Evolutionary conservation across 2,888 invertebrate species (phyloP), one percentile per base, ranked within the genome.

Genomic region (Cosmia trapezina): DNA sequence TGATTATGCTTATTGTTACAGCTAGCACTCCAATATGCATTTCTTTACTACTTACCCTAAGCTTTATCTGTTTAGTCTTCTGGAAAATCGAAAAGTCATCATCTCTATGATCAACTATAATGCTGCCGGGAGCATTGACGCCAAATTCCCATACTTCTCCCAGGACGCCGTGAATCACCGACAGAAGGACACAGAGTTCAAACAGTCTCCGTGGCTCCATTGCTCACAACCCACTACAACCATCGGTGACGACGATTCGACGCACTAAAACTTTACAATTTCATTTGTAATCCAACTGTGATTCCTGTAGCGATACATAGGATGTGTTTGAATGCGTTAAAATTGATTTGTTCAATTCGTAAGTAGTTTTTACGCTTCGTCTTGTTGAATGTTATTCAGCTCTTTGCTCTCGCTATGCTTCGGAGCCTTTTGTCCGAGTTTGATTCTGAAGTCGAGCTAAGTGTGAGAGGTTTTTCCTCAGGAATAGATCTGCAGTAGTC

Each of bases 101-200:
- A 4, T 73, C 37, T 57, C 51, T 77, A 14, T 70, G 61, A 53
- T 81, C 78, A 17, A 81, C 70, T 51, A 81, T 73, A 4, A 81
- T 70, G 57, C 73, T 78, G 41, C 78, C 82, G 7, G 78, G 73
- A 28, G 73, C 70, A 43, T 81, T 68, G 4, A 49, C 11, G 8
- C 80, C 80, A 14, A 81, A 81, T 61, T 81, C 73, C 82, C 80
- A 81, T 1, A 81, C 19, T 7, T 81, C 47, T 2, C 41, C 78
- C 11, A 62, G 12, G 0, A 22, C 73, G 1, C 57, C 33, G 22
- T 33, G 61, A 0, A 56, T 43, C 12, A 61, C 45, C 28, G 37
- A 19, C 51, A 81, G 53, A 14, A 51, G 28, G n/a, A 59, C 37
- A 62, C 54, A 77, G 6, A 77, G 19, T 6, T 43, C 3, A 0